Evolutionary conservation across 1,140 invertebrate species (phyloP), one percentile per base, ranked within the genome.

Genomic region (Hypsibius dujardini): DNA sequence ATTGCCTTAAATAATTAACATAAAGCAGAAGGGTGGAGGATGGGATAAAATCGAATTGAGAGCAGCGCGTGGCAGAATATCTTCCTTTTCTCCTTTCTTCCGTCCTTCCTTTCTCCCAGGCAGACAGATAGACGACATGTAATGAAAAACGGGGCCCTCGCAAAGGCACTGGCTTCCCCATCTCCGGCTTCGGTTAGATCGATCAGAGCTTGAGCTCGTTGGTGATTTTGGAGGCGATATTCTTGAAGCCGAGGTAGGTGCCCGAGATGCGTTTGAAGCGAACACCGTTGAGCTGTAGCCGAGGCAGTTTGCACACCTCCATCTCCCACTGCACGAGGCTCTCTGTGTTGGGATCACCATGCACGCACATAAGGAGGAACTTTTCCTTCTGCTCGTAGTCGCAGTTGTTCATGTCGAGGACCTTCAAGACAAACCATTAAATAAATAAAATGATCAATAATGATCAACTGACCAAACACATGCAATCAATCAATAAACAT

Each of bases 191-290:
- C 28, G 28, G 28, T 28, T 28, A 71, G 7, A 50, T 28, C 12
- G n/a, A 73, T 83, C 79, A 98, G 86, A 98, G 91, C 84, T 98
- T 97, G 81, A 99, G 86, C 83, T 98, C 95, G 84, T 98, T 98
- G 75, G 95, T 95, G 82, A 99, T 96, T 85, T 98, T 98, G 74
- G 93, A 96, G 79, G 95, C 96, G 85, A 99, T 98, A 83, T 99
- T 98, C 83, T 99, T 99, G 86, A 99, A 99, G 77, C 95, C 95
- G 83, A 99, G 98, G 77, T 94, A 98, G 72, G 95, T 98, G 77
- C 96, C 96, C 95, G 82, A 99, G 98, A 77, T 96, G 86, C 83
- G 99, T 99, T 82, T 99, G 99, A 71, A 59, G 60, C 95, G 88
- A 70, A 99, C 95, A 71, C 96, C 96, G 81, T 99, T 99, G 72